Base-by-base conservation (phyloP, 23 tunicate genomes). In the Ciona savignyi region DNA sequence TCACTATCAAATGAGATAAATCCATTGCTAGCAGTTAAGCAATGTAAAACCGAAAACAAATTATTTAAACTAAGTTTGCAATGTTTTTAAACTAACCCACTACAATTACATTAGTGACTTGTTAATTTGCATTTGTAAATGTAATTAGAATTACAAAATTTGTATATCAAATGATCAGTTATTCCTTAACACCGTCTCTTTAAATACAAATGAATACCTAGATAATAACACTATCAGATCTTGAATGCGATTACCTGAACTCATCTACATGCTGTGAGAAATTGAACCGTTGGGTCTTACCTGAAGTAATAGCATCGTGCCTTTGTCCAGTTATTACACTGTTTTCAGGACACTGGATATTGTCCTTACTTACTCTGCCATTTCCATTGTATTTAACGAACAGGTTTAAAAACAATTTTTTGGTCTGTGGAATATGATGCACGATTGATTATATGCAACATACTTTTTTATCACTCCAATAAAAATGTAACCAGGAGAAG, bases 241-340 rank as follows among this genome's bases (percentile, higher is more conserved):
- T 94, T 78, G 99, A 94, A 83, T 94, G 99, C 70, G 99, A 94
- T 66, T 94, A 94, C 69, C 67, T 94, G 29, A 94, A 94, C 66
- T 94, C 99, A 9, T 85, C 95, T 49, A 34, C 95, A 66, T 87
- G 95, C 75, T 94, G 99, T 62, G 28, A 75, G 49, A 78, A 74
- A 33, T 32, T 94, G 70, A 94, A 94, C 74, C 78, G 78, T 63
- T 70, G 82, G 73, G 83, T 87, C 24, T 23, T 83, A 21, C 95
- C 95, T 60, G 99, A 94, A 71, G 34, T 94, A 0, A 51, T 87
- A 1, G 82, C 80, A 1, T 65, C 70, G 2, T 78, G 81, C 32
- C 6, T 71, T 4, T 1, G 34, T 4, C 34, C 73, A 19, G 2
- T 75, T 6, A 9, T 87, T 15, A 30, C 87, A 34, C 51, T 87